These are phyloP conservation scores for Scaeva pyrastri DNA, from an alignment of 2,888 invertebrate genomes.

Conservation along the genomic window DNA sequence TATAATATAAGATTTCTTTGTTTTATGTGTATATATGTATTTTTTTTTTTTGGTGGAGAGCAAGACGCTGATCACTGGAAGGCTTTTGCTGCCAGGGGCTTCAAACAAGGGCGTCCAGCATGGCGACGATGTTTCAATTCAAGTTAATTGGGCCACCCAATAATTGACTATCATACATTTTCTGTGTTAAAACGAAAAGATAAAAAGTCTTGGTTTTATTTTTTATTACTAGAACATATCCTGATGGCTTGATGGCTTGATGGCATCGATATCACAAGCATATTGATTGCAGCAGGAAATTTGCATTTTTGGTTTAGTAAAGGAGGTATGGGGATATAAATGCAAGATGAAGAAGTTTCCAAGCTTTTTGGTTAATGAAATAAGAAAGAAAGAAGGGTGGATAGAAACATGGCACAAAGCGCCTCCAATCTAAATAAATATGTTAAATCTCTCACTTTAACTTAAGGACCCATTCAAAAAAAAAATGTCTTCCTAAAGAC, in stretches of 20 bases:
- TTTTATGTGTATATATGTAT: conserved; percentile 19
- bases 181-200: not conserved
- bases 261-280: conserved; percentile 49
- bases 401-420: too few species aligned
- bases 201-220: conserved; percentile 9
- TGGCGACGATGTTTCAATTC: conserved; percentile 75
- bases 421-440: too few species aligned
- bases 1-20: conserved; percentile 37
- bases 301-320: conserved; percentile 47
- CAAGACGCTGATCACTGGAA: conserved; percentile 44
- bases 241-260: too few species aligned
- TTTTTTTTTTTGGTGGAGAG: conserved; percentile 12
- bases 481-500: too few species aligned
- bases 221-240: conserved; percentile 36
- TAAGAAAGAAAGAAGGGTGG: too few species aligned
- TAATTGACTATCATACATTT: conserved; percentile 59
- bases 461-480: too few species aligned
- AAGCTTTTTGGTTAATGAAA: not conserved
- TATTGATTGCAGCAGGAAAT: conserved; percentile 64
- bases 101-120: conserved; percentile 47
- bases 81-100: not conserved
- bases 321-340: not conserved
- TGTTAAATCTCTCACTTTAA: too few species aligned
- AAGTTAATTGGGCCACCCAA: conserved; percentile 76
- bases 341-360: not conserved